phyloP scores from a whole-genome alignment of 2,113 vertebrate species.

The Brachypteracias leptosomus region DNA sequence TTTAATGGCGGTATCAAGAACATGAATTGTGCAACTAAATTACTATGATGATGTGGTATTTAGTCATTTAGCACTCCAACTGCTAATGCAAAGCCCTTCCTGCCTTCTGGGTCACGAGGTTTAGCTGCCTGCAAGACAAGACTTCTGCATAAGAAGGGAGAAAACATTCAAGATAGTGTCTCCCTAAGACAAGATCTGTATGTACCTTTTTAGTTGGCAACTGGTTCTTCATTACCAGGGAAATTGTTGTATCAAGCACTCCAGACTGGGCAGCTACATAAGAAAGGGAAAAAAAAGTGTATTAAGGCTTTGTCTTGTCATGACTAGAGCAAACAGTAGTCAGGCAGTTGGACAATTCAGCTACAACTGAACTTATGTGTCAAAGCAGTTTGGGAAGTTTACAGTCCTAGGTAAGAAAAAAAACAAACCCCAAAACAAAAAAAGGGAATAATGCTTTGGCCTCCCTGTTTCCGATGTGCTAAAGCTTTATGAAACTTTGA shows the following conservation, averaged over 20 bases:
- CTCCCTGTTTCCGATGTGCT: neutral
- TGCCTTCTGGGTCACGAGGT: neutral
- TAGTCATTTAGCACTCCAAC: neutral
- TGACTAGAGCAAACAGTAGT: neutral
- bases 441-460: neutral
- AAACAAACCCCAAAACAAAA: neutral
- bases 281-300: neutral
- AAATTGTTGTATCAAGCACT: conserved; percentile 88
- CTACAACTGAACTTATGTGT: neutral
- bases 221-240: conserved; percentile 85
- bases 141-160: neutral
- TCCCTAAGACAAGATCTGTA: neutral
- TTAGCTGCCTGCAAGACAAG: neutral
- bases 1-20: neutral
- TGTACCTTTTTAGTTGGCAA: conserved; percentile 83
- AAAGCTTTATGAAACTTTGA: neutral
- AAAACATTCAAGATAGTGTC: neutral
- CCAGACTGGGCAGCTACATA: conserved; percentile 88
- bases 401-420: neutral
- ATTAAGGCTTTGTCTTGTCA: neutral
- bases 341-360: neutral
- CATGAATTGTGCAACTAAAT: neutral
- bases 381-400: neutral
- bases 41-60: neutral
- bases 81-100: neutral